A percentile compares a stretch with the other conserved stretches of the same genome.
These are phyloP conservation scores for Coluber constrictor DNA, from an alignment of 2,797 vertebrate species.

Conservation along the genomic window DNA sequence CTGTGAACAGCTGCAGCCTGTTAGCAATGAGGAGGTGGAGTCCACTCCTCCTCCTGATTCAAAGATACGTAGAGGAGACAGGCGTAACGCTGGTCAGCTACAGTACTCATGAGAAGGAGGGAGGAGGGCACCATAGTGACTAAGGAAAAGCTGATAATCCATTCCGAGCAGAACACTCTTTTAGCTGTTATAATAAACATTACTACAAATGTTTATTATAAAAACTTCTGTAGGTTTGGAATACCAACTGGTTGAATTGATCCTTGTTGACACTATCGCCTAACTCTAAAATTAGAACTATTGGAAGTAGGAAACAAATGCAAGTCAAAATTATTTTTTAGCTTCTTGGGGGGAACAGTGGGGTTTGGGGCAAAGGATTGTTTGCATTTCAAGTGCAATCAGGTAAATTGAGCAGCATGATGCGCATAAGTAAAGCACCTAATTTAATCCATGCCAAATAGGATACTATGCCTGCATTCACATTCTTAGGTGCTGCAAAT, in stretches of 20 bases:
- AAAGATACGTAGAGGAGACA: too few relatives aligned
- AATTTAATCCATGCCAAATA: background rate
- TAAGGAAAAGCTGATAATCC: constrained; percentile 1
- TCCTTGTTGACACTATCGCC: background rate
- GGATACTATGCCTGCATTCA: background rate
- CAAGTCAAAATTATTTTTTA: constrained; percentile 1
- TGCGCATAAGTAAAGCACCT: background rate
- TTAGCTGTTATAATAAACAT: background rate
- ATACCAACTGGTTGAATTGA: background rate
- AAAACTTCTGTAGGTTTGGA: background rate
- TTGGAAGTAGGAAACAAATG: background rate
- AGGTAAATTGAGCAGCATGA: background rate
- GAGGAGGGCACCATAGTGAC: background rate
- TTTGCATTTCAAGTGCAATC: background rate
- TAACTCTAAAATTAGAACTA: background rate
- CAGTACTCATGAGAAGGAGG: too few relatives aligned
- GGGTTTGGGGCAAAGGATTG: background rate
- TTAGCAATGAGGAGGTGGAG: too few relatives aligned
- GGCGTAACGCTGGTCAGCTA: too few relatives aligned
- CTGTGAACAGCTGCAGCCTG: too few relatives aligned
- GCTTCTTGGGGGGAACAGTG: background rate
- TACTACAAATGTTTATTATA: constrained; percentile 13
- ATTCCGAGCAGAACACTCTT: constrained; percentile 13
- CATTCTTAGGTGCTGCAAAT: background rate
- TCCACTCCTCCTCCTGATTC: too few relatives aligned